Conservation (phyloP, 2,888 invertebrate genomes). For the Heliconius erato region DNA sequence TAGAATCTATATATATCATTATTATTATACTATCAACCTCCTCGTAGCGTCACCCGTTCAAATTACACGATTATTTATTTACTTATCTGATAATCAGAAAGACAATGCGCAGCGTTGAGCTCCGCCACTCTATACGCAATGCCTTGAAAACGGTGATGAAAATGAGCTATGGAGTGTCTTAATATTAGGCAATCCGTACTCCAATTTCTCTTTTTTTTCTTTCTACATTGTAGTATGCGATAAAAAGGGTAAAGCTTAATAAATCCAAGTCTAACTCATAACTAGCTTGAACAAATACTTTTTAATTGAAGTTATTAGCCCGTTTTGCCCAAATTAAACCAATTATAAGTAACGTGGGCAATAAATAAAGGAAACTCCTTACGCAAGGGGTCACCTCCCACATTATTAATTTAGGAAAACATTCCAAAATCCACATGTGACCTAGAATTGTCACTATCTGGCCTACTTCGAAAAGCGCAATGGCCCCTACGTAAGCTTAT, state of each 20-base stretch:
- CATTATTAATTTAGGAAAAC: constrained; percentile 73
- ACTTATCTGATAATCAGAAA: not conserved
- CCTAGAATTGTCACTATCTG: constrained; percentile 77
- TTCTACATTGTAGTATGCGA: no score
- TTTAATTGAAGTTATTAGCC: constrained; percentile 39
- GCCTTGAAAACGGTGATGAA: not conserved
- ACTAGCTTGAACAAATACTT: constrained; percentile 19
- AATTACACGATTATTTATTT: no score
- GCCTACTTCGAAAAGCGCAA: constrained; percentile 67
- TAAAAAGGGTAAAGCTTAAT: no score
- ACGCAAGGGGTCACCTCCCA: constrained; percentile 51
- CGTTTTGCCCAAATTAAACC: constrained; percentile 43
- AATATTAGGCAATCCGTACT: not conserved
- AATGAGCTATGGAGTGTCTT: not conserved
- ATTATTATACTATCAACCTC: no score
- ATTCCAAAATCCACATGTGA: constrained; percentile 67
- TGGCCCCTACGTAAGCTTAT: constrained; percentile 62
- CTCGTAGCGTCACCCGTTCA: no score
- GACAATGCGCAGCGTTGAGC: not conserved
- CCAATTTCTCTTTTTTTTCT: not conserved
- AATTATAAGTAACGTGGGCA: constrained; percentile 42
- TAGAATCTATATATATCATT: no score
- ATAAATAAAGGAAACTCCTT: constrained; percentile 48
- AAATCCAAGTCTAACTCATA: no score
- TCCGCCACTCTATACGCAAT: not conserved